Evolutionary conservation across 2,113 vertebrate species (phyloP).

Genomic region (Zosterops hypoxanthus): DNA sequence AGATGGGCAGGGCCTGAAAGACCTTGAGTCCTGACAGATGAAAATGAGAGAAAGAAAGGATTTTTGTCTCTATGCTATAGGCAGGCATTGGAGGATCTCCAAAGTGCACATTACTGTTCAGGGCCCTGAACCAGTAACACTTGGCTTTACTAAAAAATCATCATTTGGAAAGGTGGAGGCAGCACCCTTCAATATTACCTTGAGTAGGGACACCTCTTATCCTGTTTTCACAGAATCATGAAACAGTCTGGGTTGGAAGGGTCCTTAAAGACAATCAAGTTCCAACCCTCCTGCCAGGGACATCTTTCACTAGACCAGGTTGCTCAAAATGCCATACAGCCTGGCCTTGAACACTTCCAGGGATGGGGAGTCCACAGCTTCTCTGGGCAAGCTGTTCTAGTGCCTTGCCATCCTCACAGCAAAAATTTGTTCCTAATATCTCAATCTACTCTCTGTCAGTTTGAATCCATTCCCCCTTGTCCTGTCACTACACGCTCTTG

Average conservation of each 20-base stretch:
- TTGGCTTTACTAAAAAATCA: background rate
- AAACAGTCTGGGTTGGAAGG: background rate
- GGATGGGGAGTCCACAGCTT: fast-evolving
- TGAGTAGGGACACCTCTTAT: background rate
- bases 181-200: background rate
- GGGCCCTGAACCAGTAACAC: background rate
- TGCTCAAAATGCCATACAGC: background rate
- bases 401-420: background rate
- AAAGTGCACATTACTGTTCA: background rate
- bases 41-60: background rate
- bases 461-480: background rate
- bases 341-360: background rate
- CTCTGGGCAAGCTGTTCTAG: background rate
- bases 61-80: background rate
- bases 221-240: background rate
- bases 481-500: background rate
- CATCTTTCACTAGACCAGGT: background rate
- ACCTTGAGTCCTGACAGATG: background rate
- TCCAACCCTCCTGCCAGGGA: background rate
- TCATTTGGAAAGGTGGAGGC: background rate
- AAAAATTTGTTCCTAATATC: background rate
- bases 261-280: background rate
- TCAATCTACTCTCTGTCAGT: background rate
- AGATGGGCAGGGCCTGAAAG: background rate
- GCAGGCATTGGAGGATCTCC: background rate